Base-by-base conservation (phyloP, 2,888 invertebrate species). In the Noctua janthina region DNA sequence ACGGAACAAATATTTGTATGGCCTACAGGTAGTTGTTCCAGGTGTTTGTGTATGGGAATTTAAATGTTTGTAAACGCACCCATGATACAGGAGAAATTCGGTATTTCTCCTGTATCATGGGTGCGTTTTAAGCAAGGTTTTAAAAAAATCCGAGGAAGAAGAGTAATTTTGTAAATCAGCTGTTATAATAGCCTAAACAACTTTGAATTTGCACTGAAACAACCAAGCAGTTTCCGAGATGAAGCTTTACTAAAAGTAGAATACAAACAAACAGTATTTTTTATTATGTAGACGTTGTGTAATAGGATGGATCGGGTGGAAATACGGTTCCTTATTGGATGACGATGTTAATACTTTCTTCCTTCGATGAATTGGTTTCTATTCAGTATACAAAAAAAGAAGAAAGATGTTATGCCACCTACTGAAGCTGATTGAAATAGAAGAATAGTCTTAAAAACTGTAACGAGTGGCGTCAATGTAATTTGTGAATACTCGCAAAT, bases 211-310 rank as follows among this genome's bases (percentile, higher is more conserved):
- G 59, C 74, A 62, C 64, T 51, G 35, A 29, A 71, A 59, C 49
- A n/a, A 72, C 43, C 39, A 6, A 74, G 43, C 51, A 70, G 49
- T 75, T 75, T 62, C 29, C 3, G 64, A 72, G 59, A 71, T 51
- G 54, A 71, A 71, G 56, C 66, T 75, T 15, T 29, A 51, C 59
- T 79, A 75, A 82, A 79, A 75, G 51, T 64, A 54, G 81, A 74
- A 72, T 62, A 72, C 71, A 75, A 81, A 75, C 75, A 79, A 79
- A 79, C 80, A 71, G 15, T 35, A 7, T 62, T 71, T 79, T 81
- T 80, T 79, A 79, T 79, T 62, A 43, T 54, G 54, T 75, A 74
- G 67, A 72, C 62, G 17, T 66, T 51, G 23, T 49, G 51, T 46
- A 59, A 17, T 67, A 59, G 17, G 54, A 46, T 17, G 23, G 29